phyloP scores from a whole-genome alignment of 1,140 invertebrate genomes.

The Trichoplusia ni region DNA sequence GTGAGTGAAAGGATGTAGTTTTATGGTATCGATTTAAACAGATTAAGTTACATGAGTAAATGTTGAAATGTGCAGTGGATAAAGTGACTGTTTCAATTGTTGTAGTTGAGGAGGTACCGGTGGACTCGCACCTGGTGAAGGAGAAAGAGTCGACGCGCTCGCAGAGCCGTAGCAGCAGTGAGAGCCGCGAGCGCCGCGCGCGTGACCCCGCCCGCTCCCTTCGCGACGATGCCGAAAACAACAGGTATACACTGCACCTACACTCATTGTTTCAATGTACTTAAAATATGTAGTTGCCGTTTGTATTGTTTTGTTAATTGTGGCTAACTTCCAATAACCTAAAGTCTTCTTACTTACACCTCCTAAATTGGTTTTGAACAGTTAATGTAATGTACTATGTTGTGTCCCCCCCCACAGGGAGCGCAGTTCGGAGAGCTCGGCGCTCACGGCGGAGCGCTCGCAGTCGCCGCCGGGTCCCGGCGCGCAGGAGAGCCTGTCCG shows the following conservation, averaged over 20 bases:
- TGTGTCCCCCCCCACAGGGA: no score
- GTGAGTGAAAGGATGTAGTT: no score
- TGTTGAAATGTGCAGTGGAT: background rate
- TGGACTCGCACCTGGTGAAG: conserved; percentile 69
- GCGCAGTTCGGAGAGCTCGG: conserved; percentile 30
- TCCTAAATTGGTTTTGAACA: no score
- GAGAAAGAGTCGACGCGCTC: conserved; percentile 31
- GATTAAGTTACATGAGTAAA: background rate
- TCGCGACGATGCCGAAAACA: conserved; percentile 8
- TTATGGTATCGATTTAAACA: no score
- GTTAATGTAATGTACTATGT: no score
- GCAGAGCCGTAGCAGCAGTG: conserved; percentile 47
- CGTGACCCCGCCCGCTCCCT: conserved; percentile 33
- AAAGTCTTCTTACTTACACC: no score
- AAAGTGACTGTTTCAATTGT: conserved; percentile 45
- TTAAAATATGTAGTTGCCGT: no score
- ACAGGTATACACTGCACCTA: conserved; percentile 32
- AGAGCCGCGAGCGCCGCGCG: conserved; percentile 36
- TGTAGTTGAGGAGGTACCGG: conserved; percentile 78
- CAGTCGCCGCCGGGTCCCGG: conserved; percentile 51
- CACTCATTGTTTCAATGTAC: no score
- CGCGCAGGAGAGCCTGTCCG: conserved; percentile 85
- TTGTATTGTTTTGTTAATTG: no score
- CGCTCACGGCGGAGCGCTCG: background rate
- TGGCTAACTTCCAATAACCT: no score